A percentile compares a stretch with the other conserved stretches of the same genome.
Evolutionary conservation across 2,888 invertebrate genomes (phyloP).

Genomic region (Tenthredo scrophulariae): DNA sequence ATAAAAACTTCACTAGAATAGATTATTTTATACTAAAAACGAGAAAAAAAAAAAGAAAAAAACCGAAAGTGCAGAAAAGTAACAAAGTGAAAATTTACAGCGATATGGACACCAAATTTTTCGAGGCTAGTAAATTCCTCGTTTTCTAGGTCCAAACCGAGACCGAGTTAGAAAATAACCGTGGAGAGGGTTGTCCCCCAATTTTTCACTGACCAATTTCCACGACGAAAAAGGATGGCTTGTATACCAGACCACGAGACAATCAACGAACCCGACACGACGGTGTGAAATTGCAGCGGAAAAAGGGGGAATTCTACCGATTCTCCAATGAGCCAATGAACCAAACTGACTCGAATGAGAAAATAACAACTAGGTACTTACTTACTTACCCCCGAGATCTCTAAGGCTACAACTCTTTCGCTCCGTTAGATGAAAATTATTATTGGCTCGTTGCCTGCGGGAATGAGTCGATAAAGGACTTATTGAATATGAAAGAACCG

Average conservation of each 20-base stretch:
- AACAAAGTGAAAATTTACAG: neutral
- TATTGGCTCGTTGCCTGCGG: neutral
- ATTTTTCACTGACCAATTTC: constrained; percentile 35
- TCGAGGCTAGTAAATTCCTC: neutral
- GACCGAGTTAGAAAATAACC: neutral
- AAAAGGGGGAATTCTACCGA: neutral
- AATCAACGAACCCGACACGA: constrained; percentile 30
- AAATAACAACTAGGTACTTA: constrained; percentile 25
- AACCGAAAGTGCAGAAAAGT: neutral
- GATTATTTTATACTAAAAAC: neutral
- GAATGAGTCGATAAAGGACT: constrained; percentile 6
- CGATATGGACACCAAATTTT: neutral
- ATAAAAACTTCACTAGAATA: neutral
- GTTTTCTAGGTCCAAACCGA: neutral
- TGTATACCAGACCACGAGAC: constrained; percentile 14
- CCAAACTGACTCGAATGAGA: constrained; percentile 22
- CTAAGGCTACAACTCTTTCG: neutral
- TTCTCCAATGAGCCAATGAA: constrained; percentile 5
- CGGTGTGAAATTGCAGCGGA: neutral
- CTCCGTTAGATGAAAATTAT: constrained; percentile 8
- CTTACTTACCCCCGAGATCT: neutral
- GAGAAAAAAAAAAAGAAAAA: neutral
- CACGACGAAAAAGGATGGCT: constrained; percentile 12
- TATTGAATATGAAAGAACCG: constrained; percentile 22
- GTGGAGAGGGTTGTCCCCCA: constrained; percentile 7